Percentiles rank a stretch among this genome's conserved stretches.
phyloP scores from a whole-genome alignment of 2,797 vertebrate genomes.

The Centroberyx gerrardi region DNA sequence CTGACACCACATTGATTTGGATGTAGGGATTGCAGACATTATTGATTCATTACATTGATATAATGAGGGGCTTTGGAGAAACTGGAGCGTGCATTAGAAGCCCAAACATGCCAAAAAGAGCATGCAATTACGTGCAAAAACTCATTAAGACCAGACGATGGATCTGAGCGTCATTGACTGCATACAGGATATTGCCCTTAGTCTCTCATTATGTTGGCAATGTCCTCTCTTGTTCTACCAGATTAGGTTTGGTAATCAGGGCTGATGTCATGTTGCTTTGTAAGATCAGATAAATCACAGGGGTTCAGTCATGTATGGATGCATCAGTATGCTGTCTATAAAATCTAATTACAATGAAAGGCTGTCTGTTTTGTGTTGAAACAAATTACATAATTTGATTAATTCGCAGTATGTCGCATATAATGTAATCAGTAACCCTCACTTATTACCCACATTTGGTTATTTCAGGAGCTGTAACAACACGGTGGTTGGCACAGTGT shows the following conservation, averaged over 20 bases:
- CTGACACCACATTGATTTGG: slow-evolving; percentile 31
- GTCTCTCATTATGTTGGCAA: slow-evolving; percentile 50
- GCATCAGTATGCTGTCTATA: slow-evolving; percentile 42
- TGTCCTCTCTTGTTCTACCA: slow-evolving; percentile 37
- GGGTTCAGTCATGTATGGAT: slow-evolving; percentile 5
- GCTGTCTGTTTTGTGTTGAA: slow-evolving; percentile 23
- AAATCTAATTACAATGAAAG: slow-evolving; percentile 52
- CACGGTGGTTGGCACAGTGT: neutral
- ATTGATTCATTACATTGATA: slow-evolving; percentile 40
- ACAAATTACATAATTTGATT: slow-evolving; percentile 24
- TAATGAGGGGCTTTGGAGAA: slow-evolving; percentile 35
- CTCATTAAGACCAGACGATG: slow-evolving; percentile 46
- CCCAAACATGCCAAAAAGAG: slow-evolving; percentile 32
- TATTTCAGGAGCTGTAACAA: slow-evolving; percentile 21
- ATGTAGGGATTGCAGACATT: slow-evolving; percentile 12
- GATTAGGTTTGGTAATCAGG: slow-evolving; percentile 34
- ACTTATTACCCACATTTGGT: neutral
- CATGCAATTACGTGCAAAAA: slow-evolving; percentile 34
- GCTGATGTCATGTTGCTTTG: slow-evolving; percentile 20
- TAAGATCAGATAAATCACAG: slow-evolving; percentile 13
- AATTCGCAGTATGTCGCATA: neutral
- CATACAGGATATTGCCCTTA: slow-evolving; percentile 24
- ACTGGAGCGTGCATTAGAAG: slow-evolving; percentile 22
- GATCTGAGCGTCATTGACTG: slow-evolving; percentile 24
- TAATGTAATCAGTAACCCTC: slow-evolving; percentile 19